Evolutionary conservation across 2,888 invertebrate species (phyloP).

Genomic region (Thumatha senex): DNA sequence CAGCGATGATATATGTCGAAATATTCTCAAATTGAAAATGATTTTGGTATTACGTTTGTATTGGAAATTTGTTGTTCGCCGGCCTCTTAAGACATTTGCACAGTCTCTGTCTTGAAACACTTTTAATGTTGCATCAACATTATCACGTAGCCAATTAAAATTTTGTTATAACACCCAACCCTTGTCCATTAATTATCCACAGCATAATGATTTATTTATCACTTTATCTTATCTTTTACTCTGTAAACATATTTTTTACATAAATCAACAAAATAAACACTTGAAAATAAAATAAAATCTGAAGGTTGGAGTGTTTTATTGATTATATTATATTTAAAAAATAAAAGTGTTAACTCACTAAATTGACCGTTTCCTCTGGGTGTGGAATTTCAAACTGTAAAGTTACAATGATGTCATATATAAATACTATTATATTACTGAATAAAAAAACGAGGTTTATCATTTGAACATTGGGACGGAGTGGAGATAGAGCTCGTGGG

Average conservation of each 20-base stretch:
- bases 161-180: constrained; percentile 47
- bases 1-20: no score
- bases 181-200: constrained; percentile 53
- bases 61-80: constrained; percentile 13
- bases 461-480: constrained; percentile 47
- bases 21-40: no score
- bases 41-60: no score
- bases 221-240: constrained; percentile 36
- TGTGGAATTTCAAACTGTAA: constrained; percentile 18
- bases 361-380: neutral
- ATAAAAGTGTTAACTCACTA: neutral
- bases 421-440: constrained; percentile 58
- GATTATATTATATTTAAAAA: neutral
- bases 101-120: constrained; percentile 28
- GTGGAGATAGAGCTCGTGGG: constrained; percentile 47
- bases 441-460: constrained; percentile 59
- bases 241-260: neutral
- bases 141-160: constrained; percentile 67
- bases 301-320: neutral
- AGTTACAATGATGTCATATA: constrained; percentile 53
- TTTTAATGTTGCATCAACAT: constrained; percentile 61
- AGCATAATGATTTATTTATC: constrained; percentile 48
- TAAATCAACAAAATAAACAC: neutral
- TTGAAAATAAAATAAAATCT: neutral
- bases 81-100: constrained; percentile 34